Conservation (phyloP, 2,113 vertebrate genomes). For the Himantopus leucocephalus region DNA sequence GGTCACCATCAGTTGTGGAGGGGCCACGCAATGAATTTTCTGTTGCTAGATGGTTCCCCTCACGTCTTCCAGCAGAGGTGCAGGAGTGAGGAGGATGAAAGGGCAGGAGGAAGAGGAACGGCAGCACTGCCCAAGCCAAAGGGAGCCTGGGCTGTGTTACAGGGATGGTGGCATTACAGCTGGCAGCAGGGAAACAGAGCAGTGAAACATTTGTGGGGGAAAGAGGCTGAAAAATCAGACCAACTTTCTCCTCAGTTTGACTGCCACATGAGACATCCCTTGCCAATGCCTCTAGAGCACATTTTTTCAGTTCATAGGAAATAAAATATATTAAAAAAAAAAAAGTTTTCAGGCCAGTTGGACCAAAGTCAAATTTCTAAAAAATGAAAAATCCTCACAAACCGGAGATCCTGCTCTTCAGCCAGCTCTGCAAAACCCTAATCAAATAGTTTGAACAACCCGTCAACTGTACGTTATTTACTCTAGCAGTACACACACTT, state of each 20-base stretch:
- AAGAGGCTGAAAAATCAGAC: neutral
- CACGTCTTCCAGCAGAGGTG: neutral
- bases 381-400: neutral
- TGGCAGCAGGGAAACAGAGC: neutral
- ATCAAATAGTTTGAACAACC: conserved; percentile 2
- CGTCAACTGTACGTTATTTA: neutral
- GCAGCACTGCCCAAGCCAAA: neutral
- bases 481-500: neutral
- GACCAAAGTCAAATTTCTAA: neutral
- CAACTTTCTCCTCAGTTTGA: neutral
- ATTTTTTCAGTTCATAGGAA: neutral
- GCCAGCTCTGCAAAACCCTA: neutral
- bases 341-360: neutral
- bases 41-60: neutral
- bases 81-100: neutral
- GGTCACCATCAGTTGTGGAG: neutral
- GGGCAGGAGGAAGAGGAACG: neutral
- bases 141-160: accelerated
- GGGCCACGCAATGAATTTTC: neutral
- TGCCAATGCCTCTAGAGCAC: neutral
- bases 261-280: neutral
- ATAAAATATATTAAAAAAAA: neutral
- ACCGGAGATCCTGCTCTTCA: neutral
- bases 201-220: neutral
- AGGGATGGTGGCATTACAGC: neutral